phyloP scores from a whole-genome alignment of 2,888 invertebrate genomes.

The Adelognathus sp. region DNA sequence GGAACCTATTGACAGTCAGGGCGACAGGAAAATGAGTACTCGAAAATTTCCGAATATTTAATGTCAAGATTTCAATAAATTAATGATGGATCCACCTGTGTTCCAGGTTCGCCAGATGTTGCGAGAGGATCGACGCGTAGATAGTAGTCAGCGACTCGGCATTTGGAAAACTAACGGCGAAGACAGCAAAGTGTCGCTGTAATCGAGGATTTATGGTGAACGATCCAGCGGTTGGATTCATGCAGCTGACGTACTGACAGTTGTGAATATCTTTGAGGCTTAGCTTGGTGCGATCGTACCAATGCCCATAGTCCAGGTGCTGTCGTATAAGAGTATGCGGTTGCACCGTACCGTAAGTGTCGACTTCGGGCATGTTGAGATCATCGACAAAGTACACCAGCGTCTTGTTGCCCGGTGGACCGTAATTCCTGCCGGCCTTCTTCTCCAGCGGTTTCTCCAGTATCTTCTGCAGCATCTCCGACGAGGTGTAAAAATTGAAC shows the following conservation, averaged over 20 bases:
- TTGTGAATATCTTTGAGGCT: conserved; percentile 97
- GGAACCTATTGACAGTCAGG: conserved; percentile 69
- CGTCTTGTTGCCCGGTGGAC: conserved; percentile 96
- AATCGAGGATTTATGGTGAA: conserved; percentile 97
- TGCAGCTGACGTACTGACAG: conserved; percentile 97
- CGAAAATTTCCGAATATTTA: neutral
- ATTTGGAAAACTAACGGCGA: conserved; percentile 92
- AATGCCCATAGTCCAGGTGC: conserved; percentile 97
- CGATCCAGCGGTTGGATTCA: conserved; percentile 99
- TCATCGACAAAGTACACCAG: conserved; percentile 98
- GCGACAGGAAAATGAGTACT: neutral
- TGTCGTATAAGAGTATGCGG: conserved; percentile 98
- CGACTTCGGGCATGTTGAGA: conserved; percentile 98
- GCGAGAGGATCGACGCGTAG: conserved; percentile 93
- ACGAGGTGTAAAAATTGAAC: conserved; percentile 97
- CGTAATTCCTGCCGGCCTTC: conserved; percentile 95
- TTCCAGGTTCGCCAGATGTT: conserved; percentile 92
- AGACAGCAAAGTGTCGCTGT: conserved; percentile 94
- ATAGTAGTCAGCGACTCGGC: conserved; percentile 92
- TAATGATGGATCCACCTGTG: conserved; percentile 85
- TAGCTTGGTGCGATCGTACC: conserved; percentile 95
- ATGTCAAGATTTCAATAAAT: neutral
- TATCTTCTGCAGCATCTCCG: conserved; percentile 96
- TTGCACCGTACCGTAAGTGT: conserved; percentile 96
- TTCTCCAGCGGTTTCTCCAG: conserved; percentile 97